Evolutionary conservation across 2,113 vertebrate species (phyloP), one percentile per base, ranked within the genome.

Genomic region (Chionomys nivalis): DNA sequence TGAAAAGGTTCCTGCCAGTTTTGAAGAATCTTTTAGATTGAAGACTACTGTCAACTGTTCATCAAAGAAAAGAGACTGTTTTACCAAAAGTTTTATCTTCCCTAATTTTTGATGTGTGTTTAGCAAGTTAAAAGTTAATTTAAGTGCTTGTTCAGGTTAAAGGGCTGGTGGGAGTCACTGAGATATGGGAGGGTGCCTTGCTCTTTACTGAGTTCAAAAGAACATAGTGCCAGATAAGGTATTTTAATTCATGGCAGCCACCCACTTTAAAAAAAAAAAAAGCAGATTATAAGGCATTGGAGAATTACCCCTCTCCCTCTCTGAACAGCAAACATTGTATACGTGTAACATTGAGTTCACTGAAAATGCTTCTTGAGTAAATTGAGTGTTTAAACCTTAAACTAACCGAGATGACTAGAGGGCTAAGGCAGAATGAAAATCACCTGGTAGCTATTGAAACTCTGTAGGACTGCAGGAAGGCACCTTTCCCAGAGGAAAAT

Each of bases 371-470:
- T 91, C 33, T 0, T 90, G 47, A 89, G 55, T 73, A 65, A 95
- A 63, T 42, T 91, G 24, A 83, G 94, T 89, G 66, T 91, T 98
- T 94, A 95, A 91, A 89, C 86, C 82, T 87, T 91, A 95, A 93
- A 89, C 89, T 93, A 89, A 61, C 61, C 3, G 68, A 55, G 19
- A 44, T 89, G 68, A 42, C 82, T 78, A 28, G 11, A 44, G 82
- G 89, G 33, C 65, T 9, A 89, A 73, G 88, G 14, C 76, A 63
- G 9, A 92, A 4, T 75, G 31, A 77, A 96, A 94, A 90, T 86
- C 7, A 88, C 82, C 19, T 85, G 52, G 86, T 90, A 89, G 63
- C 52, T 81, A 55, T 79, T 86, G 23, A 93, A 91, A 42, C 47
- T 82, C 70, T 23, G 94, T 72, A 55, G 26, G 42, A 77, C 33